Conservation (phyloP, 2,888 invertebrate species). For the Parthenolecanium corni region DNA sequence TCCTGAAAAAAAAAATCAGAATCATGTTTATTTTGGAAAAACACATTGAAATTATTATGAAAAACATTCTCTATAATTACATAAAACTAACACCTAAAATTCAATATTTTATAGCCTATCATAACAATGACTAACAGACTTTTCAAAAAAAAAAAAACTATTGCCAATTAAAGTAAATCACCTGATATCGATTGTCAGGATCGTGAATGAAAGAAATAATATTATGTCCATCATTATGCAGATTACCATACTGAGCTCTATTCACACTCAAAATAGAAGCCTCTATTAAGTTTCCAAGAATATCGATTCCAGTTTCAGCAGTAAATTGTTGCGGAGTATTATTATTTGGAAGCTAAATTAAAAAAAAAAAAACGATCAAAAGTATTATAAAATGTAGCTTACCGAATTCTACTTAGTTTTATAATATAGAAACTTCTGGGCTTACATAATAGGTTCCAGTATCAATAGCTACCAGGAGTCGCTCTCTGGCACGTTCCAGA, state of each 20-base stretch:
- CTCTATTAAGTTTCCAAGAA: constrained; percentile 67
- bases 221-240: constrained; percentile 72
- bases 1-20: constrained; percentile 53
- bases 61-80: too few species aligned
- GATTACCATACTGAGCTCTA: constrained; percentile 56
- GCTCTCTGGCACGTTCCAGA: constrained; percentile 62
- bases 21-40: too few species aligned
- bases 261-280: constrained; percentile 57
- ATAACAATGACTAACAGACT: too few species aligned
- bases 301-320: constrained; percentile 60
- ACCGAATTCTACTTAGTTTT: not conserved
- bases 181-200: constrained; percentile 45
- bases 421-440: not conserved
- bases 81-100: too few species aligned
- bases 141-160: too few species aligned
- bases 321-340: constrained; percentile 40
- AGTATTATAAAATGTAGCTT: not conserved
- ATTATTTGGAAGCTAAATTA: constrained; percentile 3
- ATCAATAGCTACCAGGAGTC: constrained; percentile 59
- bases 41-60: too few species aligned
- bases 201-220: constrained; percentile 65
- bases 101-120: too few species aligned
- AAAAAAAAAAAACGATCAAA: not conserved
- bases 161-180: too few species aligned
- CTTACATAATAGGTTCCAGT: constrained; percentile 39